A percentile compares a stretch with the other conserved stretches of the same genome.
Evolutionary conservation across 2,113 vertebrate species (phyloP).

Genomic region (Cheirogaleus medius): DNA sequence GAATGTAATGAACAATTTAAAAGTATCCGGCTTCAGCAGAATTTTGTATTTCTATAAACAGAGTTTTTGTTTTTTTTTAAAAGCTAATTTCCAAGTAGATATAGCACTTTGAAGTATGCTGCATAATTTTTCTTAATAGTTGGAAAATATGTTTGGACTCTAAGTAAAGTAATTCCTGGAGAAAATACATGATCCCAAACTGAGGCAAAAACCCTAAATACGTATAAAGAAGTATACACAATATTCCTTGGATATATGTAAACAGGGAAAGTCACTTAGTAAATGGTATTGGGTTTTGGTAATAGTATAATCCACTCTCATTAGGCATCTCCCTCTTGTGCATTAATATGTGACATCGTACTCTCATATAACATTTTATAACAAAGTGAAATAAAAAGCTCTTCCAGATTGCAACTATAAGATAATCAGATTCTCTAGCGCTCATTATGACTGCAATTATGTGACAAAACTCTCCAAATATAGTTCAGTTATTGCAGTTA

Average conservation of each 20-base stretch:
- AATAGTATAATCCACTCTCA: constrained; percentile 28
- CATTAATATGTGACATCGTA: constrained; percentile 44
- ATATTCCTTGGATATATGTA: not conserved
- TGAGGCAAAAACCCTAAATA: constrained; percentile 46
- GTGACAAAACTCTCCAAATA: constrained; percentile 76
- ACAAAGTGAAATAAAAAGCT: constrained; percentile 45
- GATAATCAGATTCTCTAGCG: constrained; percentile 71
- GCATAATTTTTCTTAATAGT: constrained; percentile 47
- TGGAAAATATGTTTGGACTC: constrained; percentile 10
- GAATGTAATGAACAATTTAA: not conserved
- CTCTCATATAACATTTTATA: constrained; percentile 47
- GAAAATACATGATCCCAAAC: constrained; percentile 49
- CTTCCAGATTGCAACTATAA: constrained; percentile 63
- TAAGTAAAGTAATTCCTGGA: constrained; percentile 41
- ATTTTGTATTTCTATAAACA: constrained; percentile 32
- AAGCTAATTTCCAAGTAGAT: constrained; percentile 44
- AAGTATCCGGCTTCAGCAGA: not conserved
- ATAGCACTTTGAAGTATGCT: not conserved
- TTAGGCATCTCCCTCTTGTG: not conserved
- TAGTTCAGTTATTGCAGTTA: constrained; percentile 65
- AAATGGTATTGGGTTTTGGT: not conserved
- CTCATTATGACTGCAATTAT: constrained; percentile 69
- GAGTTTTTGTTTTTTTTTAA: not conserved
- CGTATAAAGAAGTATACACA: not conserved
- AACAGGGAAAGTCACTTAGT: not conserved